These are phyloP conservation scores for Parus major DNA, from an alignment of 2,113 vertebrate species.

Conservation along the genomic window DNA sequence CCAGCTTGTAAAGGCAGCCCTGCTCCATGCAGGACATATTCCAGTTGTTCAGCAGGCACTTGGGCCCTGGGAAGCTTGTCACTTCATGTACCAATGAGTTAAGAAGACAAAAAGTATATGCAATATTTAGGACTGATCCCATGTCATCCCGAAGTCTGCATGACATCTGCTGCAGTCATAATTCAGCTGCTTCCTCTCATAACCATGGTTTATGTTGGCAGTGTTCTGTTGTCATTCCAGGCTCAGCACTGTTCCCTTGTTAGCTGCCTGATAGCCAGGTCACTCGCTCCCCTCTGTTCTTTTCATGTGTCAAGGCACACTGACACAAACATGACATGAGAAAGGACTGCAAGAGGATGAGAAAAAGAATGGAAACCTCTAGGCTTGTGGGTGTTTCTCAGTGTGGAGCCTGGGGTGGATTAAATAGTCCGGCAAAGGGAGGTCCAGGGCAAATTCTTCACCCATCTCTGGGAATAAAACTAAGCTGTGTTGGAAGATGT, in stretches of 20 bases:
- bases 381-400: neutral
- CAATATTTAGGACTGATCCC: constrained; percentile 23
- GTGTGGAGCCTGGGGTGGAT: neutral
- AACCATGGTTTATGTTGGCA: constrained; percentile 51
- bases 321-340: constrained; percentile 9
- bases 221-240: constrained; percentile 6
- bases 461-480: neutral
- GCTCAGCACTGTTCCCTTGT: neutral
- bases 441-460: neutral
- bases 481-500: neutral
- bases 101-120: neutral
- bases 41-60: neutral
- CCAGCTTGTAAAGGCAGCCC: neutral
- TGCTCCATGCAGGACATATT: neutral
- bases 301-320: neutral
- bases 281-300: neutral
- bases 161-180: constrained; percentile 47
- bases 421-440: neutral
- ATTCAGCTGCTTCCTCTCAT: constrained; percentile 66
- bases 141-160: neutral
- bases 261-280: constrained; percentile 35
- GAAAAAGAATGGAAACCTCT: neutral
- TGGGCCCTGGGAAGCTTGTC: neutral
- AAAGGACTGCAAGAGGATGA: neutral
- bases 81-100: neutral